phyloP scores from a whole-genome alignment of 1,140 invertebrate species.

The Samia ricini region DNA sequence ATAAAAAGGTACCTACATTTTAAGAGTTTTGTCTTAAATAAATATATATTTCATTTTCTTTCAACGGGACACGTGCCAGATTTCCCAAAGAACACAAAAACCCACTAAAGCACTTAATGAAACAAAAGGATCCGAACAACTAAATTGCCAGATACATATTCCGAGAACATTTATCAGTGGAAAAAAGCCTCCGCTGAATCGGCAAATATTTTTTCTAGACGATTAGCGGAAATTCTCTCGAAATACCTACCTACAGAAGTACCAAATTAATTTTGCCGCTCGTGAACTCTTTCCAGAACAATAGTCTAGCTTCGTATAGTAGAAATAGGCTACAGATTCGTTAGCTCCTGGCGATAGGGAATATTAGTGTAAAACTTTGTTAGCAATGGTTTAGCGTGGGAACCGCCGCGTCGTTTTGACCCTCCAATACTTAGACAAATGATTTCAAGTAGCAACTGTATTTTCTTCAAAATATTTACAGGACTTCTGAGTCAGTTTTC shows the following conservation, averaged over 20 bases:
- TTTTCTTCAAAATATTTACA: conserved; percentile 58
- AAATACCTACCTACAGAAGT: conserved; percentile 62
- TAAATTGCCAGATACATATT: conserved; percentile 64
- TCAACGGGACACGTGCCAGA: conserved; percentile 20
- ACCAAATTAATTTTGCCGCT: conserved; percentile 25
- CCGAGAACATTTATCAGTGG: conserved; percentile 63
- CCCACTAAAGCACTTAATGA: conserved; percentile 45
- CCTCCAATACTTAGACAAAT: conserved; percentile 73
- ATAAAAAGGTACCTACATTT: background rate
- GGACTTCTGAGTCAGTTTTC: conserved; percentile 5
- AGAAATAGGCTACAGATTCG: background rate
- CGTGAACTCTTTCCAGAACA: background rate
- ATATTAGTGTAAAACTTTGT: conserved; percentile 19
- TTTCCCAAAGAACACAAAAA: conserved; percentile 33
- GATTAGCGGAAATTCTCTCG: conserved; percentile 65
- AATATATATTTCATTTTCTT: conserved; percentile 13
- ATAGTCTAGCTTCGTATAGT: background rate
- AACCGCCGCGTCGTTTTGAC: conserved; percentile 66
- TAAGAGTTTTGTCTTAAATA: background rate
- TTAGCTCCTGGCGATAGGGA: conserved; percentile 6
- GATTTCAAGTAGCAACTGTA: conserved; percentile 54
- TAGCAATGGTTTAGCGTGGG: conserved; percentile 60
- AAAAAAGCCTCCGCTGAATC: conserved; percentile 61
- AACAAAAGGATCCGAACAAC: conserved; percentile 53
- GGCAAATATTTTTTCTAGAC: conserved; percentile 74